Evolutionary conservation across 2,888 invertebrate species (phyloP), one percentile per base, ranked within the genome.

Genomic region (Plutella xylostella): DNA sequence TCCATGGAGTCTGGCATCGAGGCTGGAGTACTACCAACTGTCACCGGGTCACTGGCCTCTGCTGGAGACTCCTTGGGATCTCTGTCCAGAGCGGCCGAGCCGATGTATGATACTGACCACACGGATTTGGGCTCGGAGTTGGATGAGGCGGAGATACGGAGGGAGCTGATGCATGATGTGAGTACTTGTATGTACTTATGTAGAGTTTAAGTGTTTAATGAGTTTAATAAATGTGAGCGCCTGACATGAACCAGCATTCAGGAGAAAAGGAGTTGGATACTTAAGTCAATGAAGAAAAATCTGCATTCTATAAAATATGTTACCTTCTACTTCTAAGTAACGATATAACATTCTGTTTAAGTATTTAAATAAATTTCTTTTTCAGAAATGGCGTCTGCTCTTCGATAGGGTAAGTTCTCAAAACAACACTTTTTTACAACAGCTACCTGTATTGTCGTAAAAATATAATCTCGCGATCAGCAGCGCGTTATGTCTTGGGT

Each of bases 331-430:
- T n/a, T n/a, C n/a, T n/a, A n/a, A n/a, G n/a, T n/a, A n/a, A n/a
- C n/a, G n/a, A n/a, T n/a, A n/a, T n/a, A n/a, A n/a, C n/a, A n/a
- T n/a, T n/a, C n/a, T n/a, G n/a, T n/a, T n/a, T n/a, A n/a, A n/a
- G n/a, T n/a, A 28, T 35, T 31, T 18, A 25, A 22, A 15, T 11
- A 21, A 31, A 3, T 19, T 4, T 64, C 68, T 61, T 52, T 88
- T 88, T 50, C 86, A 94, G 94, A 93, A 93, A 92, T 94, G 94
- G 94, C 89, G 94, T 55, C 88, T 91, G 51, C 86, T 94, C 51
- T 94, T 94, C 67, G 94, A 94, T 74, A 90, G 91, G 87, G 93
- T 93, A 72, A 87, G 82, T 73, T 30, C 22, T 6, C 3, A 18
- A 20, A 2, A 41, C 38, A 17, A 12, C 30, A 41, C 3, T 30